Percentiles rank a stretch among this genome's conserved stretches.
Conservation (phyloP, 2,888 invertebrate species). For the Cheilosia urbana region DNA sequence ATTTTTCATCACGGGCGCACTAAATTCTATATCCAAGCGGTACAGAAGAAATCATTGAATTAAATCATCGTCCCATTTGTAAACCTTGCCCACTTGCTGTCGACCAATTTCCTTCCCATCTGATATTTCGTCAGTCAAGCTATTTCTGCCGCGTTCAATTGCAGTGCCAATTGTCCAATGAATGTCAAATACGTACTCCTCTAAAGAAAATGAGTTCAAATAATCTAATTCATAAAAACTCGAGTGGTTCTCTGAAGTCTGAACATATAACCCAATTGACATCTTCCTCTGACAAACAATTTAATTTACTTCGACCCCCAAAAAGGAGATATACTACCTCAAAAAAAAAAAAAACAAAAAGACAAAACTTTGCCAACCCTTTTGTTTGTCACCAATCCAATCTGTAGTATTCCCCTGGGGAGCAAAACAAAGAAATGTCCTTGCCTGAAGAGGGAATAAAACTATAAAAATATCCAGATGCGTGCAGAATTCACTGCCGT, state of each 20-base stretch:
- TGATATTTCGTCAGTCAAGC: too few species aligned
- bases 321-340: neutral
- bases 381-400: conserved; percentile 21
- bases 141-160: neutral
- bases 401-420: conserved; percentile 30
- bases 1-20: too few species aligned
- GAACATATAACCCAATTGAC: neutral
- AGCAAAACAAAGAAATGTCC: conserved; percentile 18
- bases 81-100: too few species aligned
- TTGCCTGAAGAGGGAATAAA: conserved; percentile 14
- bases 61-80: too few species aligned
- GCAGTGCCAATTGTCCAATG: neutral
- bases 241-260: conserved; percentile 1
- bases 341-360: conserved; percentile 13
- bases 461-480: conserved; percentile 64
- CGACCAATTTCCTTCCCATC: too few species aligned
- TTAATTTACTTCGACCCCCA: conserved; percentile 51
- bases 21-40: too few species aligned
- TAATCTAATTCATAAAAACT: conserved; percentile 6
- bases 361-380: conserved; percentile 37
- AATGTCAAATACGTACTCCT: neutral
- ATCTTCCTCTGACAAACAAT: conserved; percentile 43
- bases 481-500: conserved; percentile 66
- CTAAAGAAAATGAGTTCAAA: neutral
- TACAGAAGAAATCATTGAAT: too few species aligned